phyloP scores from a whole-genome alignment of 1,140 invertebrate genomes.

The Thaumetopoea pityocampa region DNA sequence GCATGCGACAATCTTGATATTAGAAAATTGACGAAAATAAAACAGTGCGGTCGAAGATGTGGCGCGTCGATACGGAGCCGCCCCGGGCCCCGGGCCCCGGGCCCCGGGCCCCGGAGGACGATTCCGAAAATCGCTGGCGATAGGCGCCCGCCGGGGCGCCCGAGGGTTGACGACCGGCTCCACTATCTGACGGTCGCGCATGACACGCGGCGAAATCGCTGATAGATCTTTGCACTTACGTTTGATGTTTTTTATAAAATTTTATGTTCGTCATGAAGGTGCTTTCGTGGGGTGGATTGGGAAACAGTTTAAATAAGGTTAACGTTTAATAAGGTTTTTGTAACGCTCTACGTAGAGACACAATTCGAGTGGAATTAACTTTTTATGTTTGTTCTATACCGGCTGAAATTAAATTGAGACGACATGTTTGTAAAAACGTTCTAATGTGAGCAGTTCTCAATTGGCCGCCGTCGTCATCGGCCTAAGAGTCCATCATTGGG shows the following conservation, averaged over 20 bases:
- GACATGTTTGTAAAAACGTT: too few relatives aligned
- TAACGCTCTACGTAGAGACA: too few relatives aligned
- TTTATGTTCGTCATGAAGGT: too few relatives aligned
- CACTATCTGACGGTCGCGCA: constrained; percentile 9
- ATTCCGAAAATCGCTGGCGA: constrained; percentile 2
- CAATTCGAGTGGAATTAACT: too few relatives aligned
- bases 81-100: neutral
- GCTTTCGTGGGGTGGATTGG: too few relatives aligned
- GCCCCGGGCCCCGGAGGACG: constrained; percentile 1
- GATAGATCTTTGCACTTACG: constrained; percentile 3
- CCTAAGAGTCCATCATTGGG: too few relatives aligned
- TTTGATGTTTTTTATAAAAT: constrained; percentile 8
- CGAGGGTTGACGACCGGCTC: constrained; percentile 9
- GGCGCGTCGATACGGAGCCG: constrained; percentile 4
- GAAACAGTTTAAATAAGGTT: too few relatives aligned
- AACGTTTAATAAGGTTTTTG: too few relatives aligned
- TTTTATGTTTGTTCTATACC: too few relatives aligned
- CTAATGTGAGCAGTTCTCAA: too few relatives aligned
- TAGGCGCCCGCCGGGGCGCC: constrained; percentile 12
- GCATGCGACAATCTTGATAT: constrained; percentile 2
- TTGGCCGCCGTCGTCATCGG: too few relatives aligned
- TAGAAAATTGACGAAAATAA: constrained; percentile 4
- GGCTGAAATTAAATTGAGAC: too few relatives aligned
- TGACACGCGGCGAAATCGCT: neutral
- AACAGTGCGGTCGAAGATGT: constrained; percentile 4